These are phyloP conservation scores for Troglohyphantes excavatus DNA, from an alignment of 2,888 invertebrate species.

Conservation along the genomic window DNA sequence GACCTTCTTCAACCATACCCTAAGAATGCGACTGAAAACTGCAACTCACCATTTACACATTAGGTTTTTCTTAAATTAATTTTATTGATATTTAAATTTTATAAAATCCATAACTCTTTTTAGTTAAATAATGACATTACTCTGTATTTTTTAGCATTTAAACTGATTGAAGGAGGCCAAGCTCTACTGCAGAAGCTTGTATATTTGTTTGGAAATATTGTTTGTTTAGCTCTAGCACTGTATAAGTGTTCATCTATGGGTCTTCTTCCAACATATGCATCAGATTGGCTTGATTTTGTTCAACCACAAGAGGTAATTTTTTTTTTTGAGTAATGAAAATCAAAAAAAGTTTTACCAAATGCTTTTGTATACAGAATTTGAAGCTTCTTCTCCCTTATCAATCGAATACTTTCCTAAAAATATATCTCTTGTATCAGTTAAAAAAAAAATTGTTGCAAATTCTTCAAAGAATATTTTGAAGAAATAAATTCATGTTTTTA, in stretches of 20 bases:
- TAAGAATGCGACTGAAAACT: no score
- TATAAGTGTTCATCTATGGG: slow-evolving; percentile 99
- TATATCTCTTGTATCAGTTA: neutral
- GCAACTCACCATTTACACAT: no score
- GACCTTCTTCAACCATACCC: no score
- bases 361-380: neutral
- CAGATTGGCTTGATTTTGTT: slow-evolving; percentile 99
- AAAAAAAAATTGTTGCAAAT: no score
- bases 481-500: neutral
- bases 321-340: neutral
- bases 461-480: neutral
- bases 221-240: slow-evolving; percentile 94
- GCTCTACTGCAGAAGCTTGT: slow-evolving; percentile 95
- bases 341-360: neutral
- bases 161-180: slow-evolving; percentile 96
- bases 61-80: no score
- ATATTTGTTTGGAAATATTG: slow-evolving; percentile 95
- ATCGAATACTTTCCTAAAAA: no score
- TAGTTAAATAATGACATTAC: neutral
- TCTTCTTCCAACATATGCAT: slow-evolving; percentile 96
- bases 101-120: no score
- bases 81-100: no score
- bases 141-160: slow-evolving; percentile 87
- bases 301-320: slow-evolving; percentile 88
- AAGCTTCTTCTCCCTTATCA: neutral